Base-by-base conservation (phyloP, 2,797 vertebrate species). In the Falco concolor region DNA sequence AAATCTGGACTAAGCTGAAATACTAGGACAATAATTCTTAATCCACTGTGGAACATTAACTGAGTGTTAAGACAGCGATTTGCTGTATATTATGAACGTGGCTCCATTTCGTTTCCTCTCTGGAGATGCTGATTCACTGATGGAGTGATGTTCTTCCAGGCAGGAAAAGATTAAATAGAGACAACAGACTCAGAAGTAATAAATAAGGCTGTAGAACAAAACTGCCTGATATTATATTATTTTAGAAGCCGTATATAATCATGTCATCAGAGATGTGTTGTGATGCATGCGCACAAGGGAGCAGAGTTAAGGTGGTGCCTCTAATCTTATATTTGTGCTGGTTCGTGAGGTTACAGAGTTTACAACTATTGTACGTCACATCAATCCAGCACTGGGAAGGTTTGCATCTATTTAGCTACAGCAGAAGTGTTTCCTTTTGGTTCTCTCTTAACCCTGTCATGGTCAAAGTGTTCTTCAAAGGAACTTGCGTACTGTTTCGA, bases 121-220 rank as follows among this genome's bases (percentile, higher is more conserved):
- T 96, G 75, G 96, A 97, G 94, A 94, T 94, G 81, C 86, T 97
- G 96, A 96, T 96, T 96, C 96, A 97, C 81, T 94, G 96, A 96
- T 93, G 95, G 96, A 97, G 93, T 92, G 96, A 96, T 96, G 96
- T 96, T 97, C 94, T 96, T 94, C 90, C 84, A 97, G 84, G 88
- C 94, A 96, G 75, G 88, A 93, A 92, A 93, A 96, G 92, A 97
- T 97, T 97, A 96, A 97, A 92, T 95, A 95, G 96, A 97, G 96
- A 95, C 94, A 94, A 96, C 95, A 95, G 94, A 96, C 96, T 96
- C 96, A 96, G 84, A 96, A 96, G 95, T 96, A 97, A 96, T 97
- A 96, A 97, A 96, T 96, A 95, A 96, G 81, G 61, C 68, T 77
- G 84, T 96, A 92, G 84, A 96, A 95, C 90, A 90, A 95, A 97